These are phyloP conservation scores for Celastrina argiolus DNA, from an alignment of 2,888 invertebrate genomes.

Conservation along the genomic window DNA sequence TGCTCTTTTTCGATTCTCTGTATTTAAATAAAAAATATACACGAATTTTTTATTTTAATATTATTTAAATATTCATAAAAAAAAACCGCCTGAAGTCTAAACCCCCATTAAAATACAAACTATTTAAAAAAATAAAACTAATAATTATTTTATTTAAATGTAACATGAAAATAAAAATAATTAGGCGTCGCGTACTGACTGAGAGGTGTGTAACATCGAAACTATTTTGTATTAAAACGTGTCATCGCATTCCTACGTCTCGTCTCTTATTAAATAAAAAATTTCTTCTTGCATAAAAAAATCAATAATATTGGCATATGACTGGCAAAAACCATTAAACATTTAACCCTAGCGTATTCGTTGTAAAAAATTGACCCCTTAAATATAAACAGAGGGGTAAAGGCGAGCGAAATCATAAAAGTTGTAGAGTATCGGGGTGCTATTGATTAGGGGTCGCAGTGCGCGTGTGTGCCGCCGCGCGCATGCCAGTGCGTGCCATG, in stretches of 20 bases:
- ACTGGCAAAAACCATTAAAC: no score
- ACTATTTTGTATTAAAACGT: not conserved
- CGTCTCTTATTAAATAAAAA: not conserved
- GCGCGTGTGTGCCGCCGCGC: conserved; percentile 52
- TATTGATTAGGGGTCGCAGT: conserved; percentile 66
- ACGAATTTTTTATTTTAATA: no score
- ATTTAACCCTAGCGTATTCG: not conserved
- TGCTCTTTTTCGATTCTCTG: no score
- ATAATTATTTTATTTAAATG: no score
- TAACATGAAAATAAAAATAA: no score
- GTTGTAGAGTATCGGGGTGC: conserved; percentile 55
- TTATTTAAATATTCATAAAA: no score
- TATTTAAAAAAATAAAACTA: no score
- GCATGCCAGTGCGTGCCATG: conserved; percentile 47
- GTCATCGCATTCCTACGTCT: not conserved
- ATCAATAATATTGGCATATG: conserved; percentile 1
- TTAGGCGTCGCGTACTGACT: no score
- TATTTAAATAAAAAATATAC: no score
- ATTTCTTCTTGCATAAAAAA: not conserved
- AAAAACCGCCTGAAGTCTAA: no score
- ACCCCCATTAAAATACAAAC: no score
- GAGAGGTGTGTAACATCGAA: no score
- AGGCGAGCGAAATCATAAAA: conserved; percentile 50
- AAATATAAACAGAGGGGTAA: conserved; percentile 32
- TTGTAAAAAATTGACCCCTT: conserved; percentile 23